Percentiles rank a stretch among this genome's conserved stretches.
Evolutionary conservation across 2,888 invertebrate species (phyloP).

Genomic region (Drosophila vallismaia): DNA sequence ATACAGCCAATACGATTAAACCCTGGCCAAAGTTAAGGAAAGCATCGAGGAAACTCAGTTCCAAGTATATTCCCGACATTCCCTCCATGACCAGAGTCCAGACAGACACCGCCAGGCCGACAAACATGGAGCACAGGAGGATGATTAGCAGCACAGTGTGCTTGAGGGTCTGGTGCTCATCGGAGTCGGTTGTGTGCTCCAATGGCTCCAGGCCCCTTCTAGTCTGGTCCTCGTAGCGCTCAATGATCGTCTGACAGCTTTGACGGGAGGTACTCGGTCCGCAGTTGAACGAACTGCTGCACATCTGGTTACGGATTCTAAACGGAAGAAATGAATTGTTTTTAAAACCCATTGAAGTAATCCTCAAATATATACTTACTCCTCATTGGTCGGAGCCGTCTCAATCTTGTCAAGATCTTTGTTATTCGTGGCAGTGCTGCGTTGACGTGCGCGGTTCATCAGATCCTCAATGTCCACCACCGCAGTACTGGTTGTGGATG

Average conservation of each 20-base stretch:
- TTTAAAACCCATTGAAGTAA: rapidly evolving
- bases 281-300: conserved; percentile 85
- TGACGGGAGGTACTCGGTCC: conserved; percentile 84
- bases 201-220: conserved; percentile 85
- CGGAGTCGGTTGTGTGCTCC: conserved; percentile 85
- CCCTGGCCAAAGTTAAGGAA: conserved; percentile 96
- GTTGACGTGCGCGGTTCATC: conserved; percentile 70
- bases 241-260: conserved; percentile 85
- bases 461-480: conserved; percentile 89
- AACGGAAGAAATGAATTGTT: neutral
- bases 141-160: conserved; percentile 93
- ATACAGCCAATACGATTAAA: conserved; percentile 92
- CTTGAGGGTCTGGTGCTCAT: conserved; percentile 89
- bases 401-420: conserved; percentile 61
- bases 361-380: conserved; percentile 26
- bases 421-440: conserved; percentile 26
- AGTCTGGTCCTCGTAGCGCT: conserved; percentile 85
- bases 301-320: conserved; percentile 77
- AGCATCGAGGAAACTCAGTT: conserved; percentile 95
- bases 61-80: conserved; percentile 94
- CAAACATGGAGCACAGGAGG: conserved; percentile 93
- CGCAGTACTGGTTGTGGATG: conserved; percentile 81
- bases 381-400: conserved; percentile 48
- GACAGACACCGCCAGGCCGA: conserved; percentile 92
- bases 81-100: conserved; percentile 93